Conservation (phyloP, 2,797 vertebrate species). For the Macroramphosus scolopax region DNA sequence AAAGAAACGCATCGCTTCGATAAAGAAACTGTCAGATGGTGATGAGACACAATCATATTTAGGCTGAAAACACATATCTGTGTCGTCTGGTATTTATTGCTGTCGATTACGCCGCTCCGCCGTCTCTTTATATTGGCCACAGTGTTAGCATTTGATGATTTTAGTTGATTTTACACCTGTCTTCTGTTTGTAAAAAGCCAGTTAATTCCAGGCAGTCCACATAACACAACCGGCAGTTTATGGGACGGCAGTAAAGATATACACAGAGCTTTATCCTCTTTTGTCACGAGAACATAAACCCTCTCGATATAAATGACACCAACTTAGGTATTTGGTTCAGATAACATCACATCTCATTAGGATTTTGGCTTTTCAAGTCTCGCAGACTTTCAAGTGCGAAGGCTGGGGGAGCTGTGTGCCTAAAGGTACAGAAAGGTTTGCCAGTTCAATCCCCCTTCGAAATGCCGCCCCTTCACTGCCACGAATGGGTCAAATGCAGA, state of each 20-base stretch:
- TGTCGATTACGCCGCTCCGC: constrained; percentile 27
- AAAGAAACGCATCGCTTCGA: constrained; percentile 23
- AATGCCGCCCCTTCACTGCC: too few relatives aligned
- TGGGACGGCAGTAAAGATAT: constrained; percentile 36
- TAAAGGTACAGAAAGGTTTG: too few relatives aligned
- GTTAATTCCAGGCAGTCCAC: constrained; percentile 44
- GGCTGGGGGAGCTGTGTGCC: too few relatives aligned
- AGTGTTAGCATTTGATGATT: constrained; percentile 43
- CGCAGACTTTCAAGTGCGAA: constrained; percentile 17
- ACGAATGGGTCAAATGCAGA: too few relatives aligned
- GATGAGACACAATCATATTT: constrained; percentile 50
- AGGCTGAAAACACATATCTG: constrained; percentile 25
- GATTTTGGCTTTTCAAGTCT: constrained; percentile 51
- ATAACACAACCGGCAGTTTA: constrained; percentile 49
- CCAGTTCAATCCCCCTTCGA: too few relatives aligned
- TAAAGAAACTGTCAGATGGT: constrained; percentile 44
- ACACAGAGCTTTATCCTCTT: constrained; percentile 54
- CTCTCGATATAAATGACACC: constrained; percentile 60
- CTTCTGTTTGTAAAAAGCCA: constrained; percentile 26
- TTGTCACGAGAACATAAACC: constrained; percentile 52
- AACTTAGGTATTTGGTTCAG: constrained; percentile 58
- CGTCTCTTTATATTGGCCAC: constrained; percentile 35
- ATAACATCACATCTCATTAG: constrained; percentile 59
- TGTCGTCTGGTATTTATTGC: constrained; percentile 28
- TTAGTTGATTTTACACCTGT: constrained; percentile 46